These are phyloP conservation scores for Dolichopus griseipennis DNA, from an alignment of 2,888 invertebrate species.

Conservation along the genomic window DNA sequence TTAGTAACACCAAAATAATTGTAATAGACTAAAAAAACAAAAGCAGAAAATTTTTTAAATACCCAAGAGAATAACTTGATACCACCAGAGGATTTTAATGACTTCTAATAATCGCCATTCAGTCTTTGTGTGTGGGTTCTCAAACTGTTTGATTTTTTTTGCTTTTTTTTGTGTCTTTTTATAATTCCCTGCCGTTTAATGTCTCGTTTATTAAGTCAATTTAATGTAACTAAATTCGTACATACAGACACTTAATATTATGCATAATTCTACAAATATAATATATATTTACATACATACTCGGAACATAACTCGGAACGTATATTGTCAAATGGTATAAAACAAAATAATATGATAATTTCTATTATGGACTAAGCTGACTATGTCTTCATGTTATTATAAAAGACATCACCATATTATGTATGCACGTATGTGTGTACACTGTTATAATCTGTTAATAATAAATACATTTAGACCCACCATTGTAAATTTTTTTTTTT, in stretches of 20 bases:
- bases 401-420: no score
- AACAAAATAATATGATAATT: background rate
- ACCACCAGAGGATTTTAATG: constrained; percentile 8
- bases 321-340: no score
- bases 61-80: background rate
- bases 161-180: background rate
- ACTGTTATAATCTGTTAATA: no score
- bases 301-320: no score
- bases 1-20: no score
- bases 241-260: no score
- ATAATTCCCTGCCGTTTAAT: constrained; percentile 10
- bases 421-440: no score
- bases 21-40: no score
- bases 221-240: background rate
- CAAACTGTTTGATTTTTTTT: background rate
- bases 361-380: background rate
- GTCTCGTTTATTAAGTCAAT: constrained; percentile 8
- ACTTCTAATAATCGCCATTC: constrained; percentile 9
- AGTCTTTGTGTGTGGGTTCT: constrained; percentile 5
- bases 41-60: background rate
- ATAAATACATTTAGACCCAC: no score
- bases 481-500: no score
- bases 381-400: background rate
- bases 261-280: no score
- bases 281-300: background rate